Conservation (phyloP, 1,140 invertebrate species). For the Caenorhabditis remanei region DNA sequence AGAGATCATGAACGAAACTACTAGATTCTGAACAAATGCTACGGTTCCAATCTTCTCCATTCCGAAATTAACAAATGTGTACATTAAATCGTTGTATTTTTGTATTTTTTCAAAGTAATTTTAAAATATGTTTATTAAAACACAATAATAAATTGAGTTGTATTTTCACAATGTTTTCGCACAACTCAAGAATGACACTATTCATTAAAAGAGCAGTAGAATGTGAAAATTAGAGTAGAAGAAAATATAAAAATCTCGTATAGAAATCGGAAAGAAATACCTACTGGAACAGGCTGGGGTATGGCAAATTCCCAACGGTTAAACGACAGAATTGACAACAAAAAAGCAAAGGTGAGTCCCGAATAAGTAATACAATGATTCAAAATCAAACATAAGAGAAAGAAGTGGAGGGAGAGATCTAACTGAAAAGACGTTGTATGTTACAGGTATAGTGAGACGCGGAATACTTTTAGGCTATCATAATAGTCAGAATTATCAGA, state of each 20-base stretch:
- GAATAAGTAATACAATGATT: slow-evolving; percentile 29
- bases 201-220: not conserved
- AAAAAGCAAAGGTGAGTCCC: slow-evolving; percentile 11
- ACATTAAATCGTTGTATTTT: too few species aligned
- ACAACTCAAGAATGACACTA: not conserved
- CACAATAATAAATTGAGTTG: not conserved
- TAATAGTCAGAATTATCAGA: slow-evolving; percentile 3
- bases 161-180: not conserved
- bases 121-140: too few species aligned
- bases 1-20: too few species aligned
- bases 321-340: not conserved
- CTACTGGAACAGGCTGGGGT: slow-evolving; percentile 46
- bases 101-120: too few species aligned
- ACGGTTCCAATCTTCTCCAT: too few species aligned
- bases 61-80: too few species aligned
- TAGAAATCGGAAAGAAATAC: not conserved
- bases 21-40: too few species aligned
- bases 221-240: not conserved
- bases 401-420: slow-evolving; percentile 23
- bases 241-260: not conserved
- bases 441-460: not conserved
- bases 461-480: not conserved
- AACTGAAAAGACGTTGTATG: slow-evolving; percentile 5
- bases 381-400: slow-evolving; percentile 16
- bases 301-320: slow-evolving; percentile 13